phyloP scores from a whole-genome alignment of 1,140 invertebrate species.

The Orchesella cincta region DNA sequence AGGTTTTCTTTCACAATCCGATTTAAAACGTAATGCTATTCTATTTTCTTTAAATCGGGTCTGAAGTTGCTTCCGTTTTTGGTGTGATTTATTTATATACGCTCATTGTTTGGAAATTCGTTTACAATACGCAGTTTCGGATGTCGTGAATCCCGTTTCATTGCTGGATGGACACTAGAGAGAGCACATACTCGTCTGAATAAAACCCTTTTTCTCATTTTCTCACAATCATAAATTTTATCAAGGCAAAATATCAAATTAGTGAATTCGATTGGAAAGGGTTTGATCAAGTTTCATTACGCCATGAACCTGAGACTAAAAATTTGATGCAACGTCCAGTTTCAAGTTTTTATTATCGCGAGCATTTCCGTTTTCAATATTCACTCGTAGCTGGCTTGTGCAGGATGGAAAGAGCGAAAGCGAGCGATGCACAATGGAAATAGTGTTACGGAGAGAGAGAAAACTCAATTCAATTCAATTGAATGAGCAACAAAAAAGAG shows the following conservation, averaged over 20 bases:
- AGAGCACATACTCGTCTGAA: no score
- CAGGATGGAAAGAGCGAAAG: neutral
- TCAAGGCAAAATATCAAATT: conserved; percentile 27
- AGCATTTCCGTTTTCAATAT: conserved; percentile 6
- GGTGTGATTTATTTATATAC: neutral
- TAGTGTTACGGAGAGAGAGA: neutral
- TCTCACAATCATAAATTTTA: conserved; percentile 9
- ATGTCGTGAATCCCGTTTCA: no score
- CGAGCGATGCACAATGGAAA: conserved; percentile 2
- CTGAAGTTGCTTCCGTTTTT: neutral
- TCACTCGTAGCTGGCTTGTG: neutral
- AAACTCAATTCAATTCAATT: neutral
- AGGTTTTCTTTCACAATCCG: no score
- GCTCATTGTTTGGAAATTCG: neutral
- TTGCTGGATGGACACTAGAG: no score
- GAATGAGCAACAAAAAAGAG: neutral
- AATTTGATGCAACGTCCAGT: neutral
- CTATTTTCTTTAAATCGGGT: no score
- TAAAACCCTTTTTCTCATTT: conserved; percentile 21
- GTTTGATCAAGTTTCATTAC: conserved; percentile 17
- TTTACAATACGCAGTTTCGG: no score
- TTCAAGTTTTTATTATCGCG: no score
- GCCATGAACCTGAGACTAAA: no score
- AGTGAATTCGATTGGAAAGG: conserved; percentile 35
- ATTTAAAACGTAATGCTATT: no score